Percentiles rank a stretch among this genome's conserved stretches.
These are phyloP conservation scores for Lutjanus campechanus DNA, from an alignment of 2,797 vertebrate species.

Conservation along the genomic window DNA sequence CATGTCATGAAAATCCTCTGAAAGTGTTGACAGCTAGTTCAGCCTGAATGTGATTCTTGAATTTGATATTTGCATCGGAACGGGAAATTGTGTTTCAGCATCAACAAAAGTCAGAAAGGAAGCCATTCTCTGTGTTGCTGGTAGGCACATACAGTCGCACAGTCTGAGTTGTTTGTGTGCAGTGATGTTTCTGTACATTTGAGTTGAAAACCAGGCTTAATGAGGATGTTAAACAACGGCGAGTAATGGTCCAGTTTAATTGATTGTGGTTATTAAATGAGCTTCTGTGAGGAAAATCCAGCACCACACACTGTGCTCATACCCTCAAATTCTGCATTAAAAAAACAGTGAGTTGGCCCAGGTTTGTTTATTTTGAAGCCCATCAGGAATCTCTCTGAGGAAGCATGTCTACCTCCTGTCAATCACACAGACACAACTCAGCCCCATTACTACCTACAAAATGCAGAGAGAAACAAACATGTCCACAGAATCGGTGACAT, in stretches of 20 bases:
- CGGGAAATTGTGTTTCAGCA: conserved; percentile 5
- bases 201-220: neutral
- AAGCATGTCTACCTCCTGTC: conserved; percentile 35
- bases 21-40: conserved; percentile 42
- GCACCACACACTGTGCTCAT: neutral
- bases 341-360: neutral
- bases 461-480: conserved; percentile 28
- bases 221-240: neutral
- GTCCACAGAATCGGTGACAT: conserved; percentile 17
- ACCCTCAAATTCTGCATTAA: neutral
- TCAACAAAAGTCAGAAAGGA: conserved; percentile 10
- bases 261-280: neutral
- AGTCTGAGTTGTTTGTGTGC: neutral
- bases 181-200: neutral
- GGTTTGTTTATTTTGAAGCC: conserved; percentile 40
- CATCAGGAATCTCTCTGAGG: conserved; percentile 23
- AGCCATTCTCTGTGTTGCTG: conserved; percentile 1
- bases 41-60: conserved; percentile 38
- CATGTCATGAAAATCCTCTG: conserved; percentile 38
- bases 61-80: conserved; percentile 28
- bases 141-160: neutral
- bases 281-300: neutral
- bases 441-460: conserved; percentile 24
- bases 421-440: conserved; percentile 33
- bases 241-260: conserved; percentile 3